Evolutionary conservation across 2,888 invertebrate species (phyloP).

Genomic region (Bombyx huttoni): DNA sequence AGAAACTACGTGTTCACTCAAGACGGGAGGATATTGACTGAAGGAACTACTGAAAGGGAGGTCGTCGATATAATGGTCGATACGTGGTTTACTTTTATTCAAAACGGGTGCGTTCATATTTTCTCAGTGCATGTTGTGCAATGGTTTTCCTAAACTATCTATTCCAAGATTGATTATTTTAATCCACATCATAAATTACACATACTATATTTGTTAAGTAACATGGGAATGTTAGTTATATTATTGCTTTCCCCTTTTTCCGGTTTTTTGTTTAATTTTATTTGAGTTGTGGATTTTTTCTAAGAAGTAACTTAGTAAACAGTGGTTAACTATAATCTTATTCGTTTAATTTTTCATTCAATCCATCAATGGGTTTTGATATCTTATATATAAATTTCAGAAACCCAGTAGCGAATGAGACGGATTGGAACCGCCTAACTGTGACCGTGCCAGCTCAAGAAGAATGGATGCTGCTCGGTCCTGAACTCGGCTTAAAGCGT

Average conservation of each 20-base stretch:
- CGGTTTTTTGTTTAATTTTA: too few species aligned
- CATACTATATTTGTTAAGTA: too few species aligned
- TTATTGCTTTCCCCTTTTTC: too few species aligned
- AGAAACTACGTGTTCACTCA: slow-evolving; percentile 63
- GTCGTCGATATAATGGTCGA: slow-evolving; percentile 26
- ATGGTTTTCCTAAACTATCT: neutral
- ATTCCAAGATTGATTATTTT: too few species aligned
- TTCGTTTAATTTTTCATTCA: too few species aligned
- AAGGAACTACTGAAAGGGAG: slow-evolving; percentile 16
- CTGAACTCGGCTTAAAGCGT: slow-evolving; percentile 8
- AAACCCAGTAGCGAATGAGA: slow-evolving; percentile 20
- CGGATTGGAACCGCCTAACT: slow-evolving; percentile 28
- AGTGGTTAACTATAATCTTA: too few species aligned
- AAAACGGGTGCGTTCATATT: slow-evolving; percentile 52
- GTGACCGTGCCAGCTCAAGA: slow-evolving; percentile 20
- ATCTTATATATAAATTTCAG: slow-evolving; percentile 20
- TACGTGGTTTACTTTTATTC: slow-evolving; percentile 60
- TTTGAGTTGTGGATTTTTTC: too few species aligned
- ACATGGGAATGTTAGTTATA: too few species aligned
- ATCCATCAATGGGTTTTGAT: too few species aligned
- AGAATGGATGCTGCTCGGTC: slow-evolving; percentile 32
- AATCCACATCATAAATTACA: too few species aligned
- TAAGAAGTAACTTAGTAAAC: too few species aligned
- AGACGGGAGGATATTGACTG: slow-evolving; percentile 13
- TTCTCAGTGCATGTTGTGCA: neutral